Conservation (phyloP, 35 echinoderm and acorn worm genomes). For the Anneissia japonica region DNA sequence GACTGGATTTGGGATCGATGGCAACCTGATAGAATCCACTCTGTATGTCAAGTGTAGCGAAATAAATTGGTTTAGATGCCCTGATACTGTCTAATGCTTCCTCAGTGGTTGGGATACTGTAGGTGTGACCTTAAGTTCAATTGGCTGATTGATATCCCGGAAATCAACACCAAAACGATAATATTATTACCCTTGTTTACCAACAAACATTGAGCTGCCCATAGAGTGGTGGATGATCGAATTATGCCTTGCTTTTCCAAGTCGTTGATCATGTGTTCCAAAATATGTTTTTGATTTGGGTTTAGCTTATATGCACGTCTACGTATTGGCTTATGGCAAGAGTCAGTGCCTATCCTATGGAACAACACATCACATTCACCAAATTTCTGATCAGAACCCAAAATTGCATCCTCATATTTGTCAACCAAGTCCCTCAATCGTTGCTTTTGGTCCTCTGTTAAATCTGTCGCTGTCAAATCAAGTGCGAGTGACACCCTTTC, state of each 20-base stretch:
- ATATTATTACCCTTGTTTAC: constrained; percentile 8
- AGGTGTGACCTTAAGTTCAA: neutral
- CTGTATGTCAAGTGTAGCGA: constrained; percentile 24
- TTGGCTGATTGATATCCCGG: constrained; percentile 9
- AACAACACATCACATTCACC: neutral
- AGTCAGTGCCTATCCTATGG: neutral
- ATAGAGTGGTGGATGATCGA: neutral
- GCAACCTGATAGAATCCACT: constrained; percentile 35
- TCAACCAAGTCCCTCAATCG: too few relatives aligned
- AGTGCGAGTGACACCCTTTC: too few relatives aligned
- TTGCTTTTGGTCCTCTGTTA: too few relatives aligned
- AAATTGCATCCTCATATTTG: too few relatives aligned
- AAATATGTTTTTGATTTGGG: neutral
- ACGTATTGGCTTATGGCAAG: neutral
- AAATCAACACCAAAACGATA: constrained; percentile 18
- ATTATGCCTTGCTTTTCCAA: neutral
- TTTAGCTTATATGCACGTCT: neutral
- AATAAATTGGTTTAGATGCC: neutral
- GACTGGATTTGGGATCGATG: neutral
- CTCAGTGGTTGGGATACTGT: neutral
- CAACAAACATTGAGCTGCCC: neutral
- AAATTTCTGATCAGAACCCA: neutral
- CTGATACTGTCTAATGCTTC: constrained; percentile 18
- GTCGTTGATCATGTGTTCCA: constrained; percentile 6
- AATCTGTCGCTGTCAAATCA: too few relatives aligned